A percentile compares a stretch with the other conserved stretches of the same genome.
phyloP scores from a whole-genome alignment of 2,113 vertebrate species.

The Eptesicus fuscus region DNA sequence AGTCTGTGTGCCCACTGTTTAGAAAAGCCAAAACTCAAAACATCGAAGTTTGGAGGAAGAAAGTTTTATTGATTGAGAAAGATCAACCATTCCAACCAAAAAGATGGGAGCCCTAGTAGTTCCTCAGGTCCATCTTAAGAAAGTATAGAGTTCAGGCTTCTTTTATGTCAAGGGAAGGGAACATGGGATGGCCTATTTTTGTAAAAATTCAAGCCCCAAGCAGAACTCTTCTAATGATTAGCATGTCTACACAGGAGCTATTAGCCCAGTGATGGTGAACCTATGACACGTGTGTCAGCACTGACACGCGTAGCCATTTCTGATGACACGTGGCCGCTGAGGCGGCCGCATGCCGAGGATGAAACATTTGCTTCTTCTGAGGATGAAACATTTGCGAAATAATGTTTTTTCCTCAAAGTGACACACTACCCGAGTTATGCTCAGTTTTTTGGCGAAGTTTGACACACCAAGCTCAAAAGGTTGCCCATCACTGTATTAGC shows the following conservation, averaged over 20 bases:
- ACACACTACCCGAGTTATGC: too few species aligned
- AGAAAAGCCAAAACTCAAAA: neutral
- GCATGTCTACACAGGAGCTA: neutral
- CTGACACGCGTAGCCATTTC: too few species aligned
- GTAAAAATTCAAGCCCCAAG: neutral
- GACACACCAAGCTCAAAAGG: too few species aligned
- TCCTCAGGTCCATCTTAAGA: neutral
- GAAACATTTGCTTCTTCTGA: too few species aligned
- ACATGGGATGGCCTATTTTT: neutral
- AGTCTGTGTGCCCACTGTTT: neutral
- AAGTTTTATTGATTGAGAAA: neutral
- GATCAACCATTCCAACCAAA: neutral
- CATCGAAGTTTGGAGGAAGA: neutral
- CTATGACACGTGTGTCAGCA: too few species aligned
- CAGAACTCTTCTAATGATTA: neutral
- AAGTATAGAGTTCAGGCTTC: neutral
- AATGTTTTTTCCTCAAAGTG: too few species aligned
- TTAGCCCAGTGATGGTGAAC: too few species aligned
- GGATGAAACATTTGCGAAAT: too few species aligned
- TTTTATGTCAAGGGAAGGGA: neutral
- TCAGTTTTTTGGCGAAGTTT: too few species aligned
- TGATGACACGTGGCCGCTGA: too few species aligned
- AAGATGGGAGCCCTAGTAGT: neutral
- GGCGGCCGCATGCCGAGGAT: too few species aligned
- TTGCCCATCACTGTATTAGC: too few species aligned